These are phyloP conservation scores for Cromileptes altivelis DNA, from an alignment of 2,113 vertebrate species.

Conservation along the genomic window DNA sequence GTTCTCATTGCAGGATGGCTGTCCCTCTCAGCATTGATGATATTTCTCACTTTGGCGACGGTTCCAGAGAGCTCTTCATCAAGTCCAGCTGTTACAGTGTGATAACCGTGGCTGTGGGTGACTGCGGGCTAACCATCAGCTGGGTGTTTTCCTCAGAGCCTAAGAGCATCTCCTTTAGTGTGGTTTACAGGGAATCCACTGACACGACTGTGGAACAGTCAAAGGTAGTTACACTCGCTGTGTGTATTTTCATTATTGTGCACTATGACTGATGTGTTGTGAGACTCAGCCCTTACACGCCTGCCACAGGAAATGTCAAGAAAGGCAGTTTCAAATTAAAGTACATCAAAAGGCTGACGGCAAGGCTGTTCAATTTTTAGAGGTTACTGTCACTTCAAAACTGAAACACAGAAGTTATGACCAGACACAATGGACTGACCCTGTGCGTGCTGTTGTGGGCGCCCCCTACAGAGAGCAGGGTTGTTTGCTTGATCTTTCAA, in stretches of 20 bases:
- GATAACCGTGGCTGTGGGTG: constrained; percentile 86
- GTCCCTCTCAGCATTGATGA: constrained; percentile 90
- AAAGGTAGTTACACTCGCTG: constrained; percentile 80
- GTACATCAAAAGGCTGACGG: neutral
- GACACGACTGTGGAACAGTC: constrained; percentile 88
- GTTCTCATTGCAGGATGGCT: constrained; percentile 80
- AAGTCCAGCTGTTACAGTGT: constrained; percentile 93
- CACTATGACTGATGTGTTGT: neutral
- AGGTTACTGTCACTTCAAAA: neutral
- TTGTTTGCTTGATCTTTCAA: constrained; percentile 38
- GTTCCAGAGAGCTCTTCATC: constrained; percentile 91
- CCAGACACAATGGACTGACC: constrained; percentile 4
- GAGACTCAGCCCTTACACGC: too few relatives aligned
- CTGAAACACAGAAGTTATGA: constrained; percentile 22
- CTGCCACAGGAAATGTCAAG: neutral
- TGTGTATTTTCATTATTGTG: too few relatives aligned
- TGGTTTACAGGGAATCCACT: constrained; percentile 89
- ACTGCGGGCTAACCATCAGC: constrained; percentile 88
- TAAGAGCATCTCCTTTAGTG: constrained; percentile 94
- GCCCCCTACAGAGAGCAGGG: neutral
- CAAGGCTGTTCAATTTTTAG: neutral
- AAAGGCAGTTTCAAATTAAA: constrained; percentile 4
- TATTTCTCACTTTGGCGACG: constrained; percentile 90
- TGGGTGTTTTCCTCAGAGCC: constrained; percentile 98
- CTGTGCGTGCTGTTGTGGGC: neutral